Percentiles rank a stretch among this genome's conserved stretches.
phyloP scores from a whole-genome alignment of 2,113 vertebrate species.

The Pterophyllum scalare region DNA sequence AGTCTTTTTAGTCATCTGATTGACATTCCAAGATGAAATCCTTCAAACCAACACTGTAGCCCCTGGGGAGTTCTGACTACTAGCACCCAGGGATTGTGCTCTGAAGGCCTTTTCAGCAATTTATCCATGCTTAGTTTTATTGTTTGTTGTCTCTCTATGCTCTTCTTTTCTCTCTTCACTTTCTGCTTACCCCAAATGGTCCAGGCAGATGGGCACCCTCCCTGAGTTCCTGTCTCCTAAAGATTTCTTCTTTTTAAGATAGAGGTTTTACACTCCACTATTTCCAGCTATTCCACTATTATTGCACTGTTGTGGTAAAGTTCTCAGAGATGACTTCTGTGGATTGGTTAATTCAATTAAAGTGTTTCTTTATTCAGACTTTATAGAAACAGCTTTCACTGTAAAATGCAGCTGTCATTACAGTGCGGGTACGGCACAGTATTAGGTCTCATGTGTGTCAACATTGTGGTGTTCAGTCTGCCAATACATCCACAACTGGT shows the following conservation, averaged over 20 bases:
- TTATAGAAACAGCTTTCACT: neutral
- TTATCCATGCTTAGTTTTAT: neutral
- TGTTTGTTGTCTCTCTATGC: neutral
- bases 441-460: neutral
- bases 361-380: neutral
- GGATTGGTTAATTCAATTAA: neutral
- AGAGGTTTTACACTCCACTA: neutral
- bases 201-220: no score
- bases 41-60: neutral
- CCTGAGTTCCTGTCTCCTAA: neutral
- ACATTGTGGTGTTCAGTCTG: neutral
- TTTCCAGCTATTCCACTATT: neutral
- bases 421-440: neutral
- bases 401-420: neutral
- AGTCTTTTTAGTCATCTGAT: neutral
- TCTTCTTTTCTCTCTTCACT: slow-evolving; percentile 4
- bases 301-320: neutral
- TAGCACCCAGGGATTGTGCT: neutral
- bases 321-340: neutral
- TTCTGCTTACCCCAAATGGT: neutral
- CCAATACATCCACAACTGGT: slow-evolving; percentile 30
- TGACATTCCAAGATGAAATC: neutral
- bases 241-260: slow-evolving; percentile 1
- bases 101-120: neutral
- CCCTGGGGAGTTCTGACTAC: neutral